phyloP scores from a whole-genome alignment of 2,797 vertebrate genomes.

The Epinephelus malabaricus region DNA sequence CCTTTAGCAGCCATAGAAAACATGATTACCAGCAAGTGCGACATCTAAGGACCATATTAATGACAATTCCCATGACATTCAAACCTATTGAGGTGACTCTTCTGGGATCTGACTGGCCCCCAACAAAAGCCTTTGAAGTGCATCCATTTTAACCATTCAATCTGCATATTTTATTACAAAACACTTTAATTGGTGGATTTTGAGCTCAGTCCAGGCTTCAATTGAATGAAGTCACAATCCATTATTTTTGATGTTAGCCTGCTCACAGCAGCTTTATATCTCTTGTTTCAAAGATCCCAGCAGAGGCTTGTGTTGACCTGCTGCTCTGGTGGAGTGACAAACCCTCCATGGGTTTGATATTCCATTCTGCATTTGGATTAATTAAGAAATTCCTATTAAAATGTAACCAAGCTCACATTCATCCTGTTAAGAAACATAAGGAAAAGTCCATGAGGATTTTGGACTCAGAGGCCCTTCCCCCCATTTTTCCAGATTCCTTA shows the following conservation, averaged over 20 bases:
- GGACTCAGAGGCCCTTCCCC: conserved; percentile 64
- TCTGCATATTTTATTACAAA: conserved; percentile 84
- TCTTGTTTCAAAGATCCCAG: conserved; percentile 75
- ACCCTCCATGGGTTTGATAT: conserved; percentile 83
- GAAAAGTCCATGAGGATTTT: conserved; percentile 77
- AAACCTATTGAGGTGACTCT: conserved; percentile 73
- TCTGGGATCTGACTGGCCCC: conserved; percentile 68
- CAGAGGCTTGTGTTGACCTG: conserved; percentile 81
- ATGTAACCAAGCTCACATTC: conserved; percentile 81
- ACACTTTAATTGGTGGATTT: conserved; percentile 83
- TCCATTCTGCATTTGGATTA: conserved; percentile 86
- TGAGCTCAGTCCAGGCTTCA: conserved; percentile 71
- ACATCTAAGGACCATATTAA: conserved; percentile 70
- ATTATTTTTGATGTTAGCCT: conserved; percentile 79
- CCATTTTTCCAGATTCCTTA: conserved; percentile 75
- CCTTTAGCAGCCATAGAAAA: conserved; percentile 31
- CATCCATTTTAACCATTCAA: conserved; percentile 82
- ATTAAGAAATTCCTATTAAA: conserved; percentile 88
- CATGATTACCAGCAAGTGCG: conserved; percentile 64
- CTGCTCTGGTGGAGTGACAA: conserved; percentile 79
- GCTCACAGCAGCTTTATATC: conserved; percentile 71
- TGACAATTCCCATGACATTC: conserved; percentile 71
- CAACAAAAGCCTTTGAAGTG: conserved; percentile 80
- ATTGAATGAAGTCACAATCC: conserved; percentile 74
- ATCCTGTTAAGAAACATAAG: conserved; percentile 86